Evolutionary conservation across 2,888 invertebrate species (phyloP), one percentile per base, ranked within the genome.

Genomic region (Dicranocentrus wangi): DNA sequence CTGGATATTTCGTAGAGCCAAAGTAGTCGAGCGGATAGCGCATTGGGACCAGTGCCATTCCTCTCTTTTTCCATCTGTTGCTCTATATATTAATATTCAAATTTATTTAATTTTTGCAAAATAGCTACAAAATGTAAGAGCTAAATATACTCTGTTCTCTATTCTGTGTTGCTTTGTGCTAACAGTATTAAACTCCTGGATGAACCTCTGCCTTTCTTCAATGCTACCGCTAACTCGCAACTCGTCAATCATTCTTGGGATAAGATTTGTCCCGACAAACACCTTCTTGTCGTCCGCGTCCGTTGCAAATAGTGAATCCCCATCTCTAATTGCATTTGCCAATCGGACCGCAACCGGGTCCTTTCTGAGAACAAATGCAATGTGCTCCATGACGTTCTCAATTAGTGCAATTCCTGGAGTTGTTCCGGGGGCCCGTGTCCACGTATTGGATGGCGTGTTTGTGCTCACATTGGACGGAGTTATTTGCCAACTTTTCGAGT

Each of bases 381-480:
- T 92, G 87, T 91, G 92, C 82, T 93, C 93, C 92, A 93, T 93
- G 15, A 93, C 90, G 69, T 90, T 89, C 88, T 93, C 93, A 82
- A 90, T 90, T 88, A 92, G 90, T 0, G 91, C 91, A 10, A 93
- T 89, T 25, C 90, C 91, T 89, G 94, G 94, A 0, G 92, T 89
- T 0, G 92, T 90, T n/a, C 89, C 89, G 82, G 90, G 90, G 17
- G 88, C 87, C 58, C 90, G 83, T 43, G 87, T 87, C 55, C 87
- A 88, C 1, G 90, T 89, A 83, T 88, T 89, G 1, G 87, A 78
- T 0, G 89, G 87, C 10, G 88, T 88, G 84, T 89, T 89, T 0
- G 89, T 90, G 81, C 87, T 88, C 32, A 89, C 87, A 21, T 87
- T 87, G 5, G 83, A 79, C 13, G 88, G 87, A 8, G 83, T 85